Base-by-base conservation (phyloP, 2,888 invertebrate species). In the Tupiocoris notatus region DNA sequence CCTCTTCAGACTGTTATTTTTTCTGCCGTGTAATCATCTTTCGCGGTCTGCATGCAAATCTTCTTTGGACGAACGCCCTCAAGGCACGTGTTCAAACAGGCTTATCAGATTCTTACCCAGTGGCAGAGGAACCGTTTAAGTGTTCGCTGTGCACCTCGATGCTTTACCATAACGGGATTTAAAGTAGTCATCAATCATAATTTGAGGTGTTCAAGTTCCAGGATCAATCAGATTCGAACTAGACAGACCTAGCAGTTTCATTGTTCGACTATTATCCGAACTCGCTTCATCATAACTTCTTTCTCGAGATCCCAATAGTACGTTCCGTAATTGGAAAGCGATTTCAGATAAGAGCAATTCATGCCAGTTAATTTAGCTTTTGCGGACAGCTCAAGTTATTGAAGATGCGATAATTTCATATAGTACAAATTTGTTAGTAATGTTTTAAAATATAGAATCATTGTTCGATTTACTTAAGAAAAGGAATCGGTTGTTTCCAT, bases 21-120 rank as follows among this genome's bases (percentile, higher is more conserved):
- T 21, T 22, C 63, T 21, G 22, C 63, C 23, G 21, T 61, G 63
- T 63, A n/a, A 63, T 63, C 63, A 63, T n/a, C 20, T 6, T 63
- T 17, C 22, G 59, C 22, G 63, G 63, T 16, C 23, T 21, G 18
- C 22, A 63, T 63, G 23, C 22, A 23, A 22, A 63, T 63, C 63
- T 20, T 23, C 21, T n/a, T n/a, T n/a, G 63, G 25, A 64, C n/a
- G 17, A 64, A 25, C 24, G 17, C 25, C 64, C 64, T 64, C 17
- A n/a, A 18, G 64, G 64, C 25, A 24, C 16, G 16, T 24, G 64
- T 24, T 64, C 64, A 64, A 64, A 23, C 25, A 25, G 9, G 12
- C 65, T 39, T 16, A 65, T 65, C 39, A 17, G 65, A 65, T 23
- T 25, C 64, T 63, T 20, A 2, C 39, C 39, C 39, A 39, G 39